Percentiles rank a stretch among this genome's conserved stretches.
Conservation (phyloP, 2,113 vertebrate species). For the Colossoma macropomum region DNA sequence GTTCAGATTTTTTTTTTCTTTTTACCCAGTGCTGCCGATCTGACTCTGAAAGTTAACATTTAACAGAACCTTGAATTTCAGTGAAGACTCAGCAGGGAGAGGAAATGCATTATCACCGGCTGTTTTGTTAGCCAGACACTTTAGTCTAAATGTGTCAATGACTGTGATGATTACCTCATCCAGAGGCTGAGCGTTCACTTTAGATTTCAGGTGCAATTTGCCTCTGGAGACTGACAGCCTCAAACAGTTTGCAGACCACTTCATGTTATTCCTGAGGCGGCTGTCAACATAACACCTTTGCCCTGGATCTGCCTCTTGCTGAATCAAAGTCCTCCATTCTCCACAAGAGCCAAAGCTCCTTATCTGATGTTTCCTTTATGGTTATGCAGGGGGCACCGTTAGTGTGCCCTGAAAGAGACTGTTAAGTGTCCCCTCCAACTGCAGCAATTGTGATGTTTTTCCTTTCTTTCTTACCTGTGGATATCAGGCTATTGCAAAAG, state of each 20-base stretch:
- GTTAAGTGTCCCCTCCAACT: neutral
- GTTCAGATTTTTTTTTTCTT: neutral
- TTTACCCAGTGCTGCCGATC: neutral
- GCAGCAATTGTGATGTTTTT: slow-evolving; percentile 1
- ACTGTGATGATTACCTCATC: slow-evolving; percentile 15
- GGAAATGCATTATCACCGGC: neutral
- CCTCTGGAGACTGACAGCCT: slow-evolving; percentile 9
- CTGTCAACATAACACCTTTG: slow-evolving; percentile 6
- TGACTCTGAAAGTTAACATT: neutral
- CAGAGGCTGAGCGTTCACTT: neutral
- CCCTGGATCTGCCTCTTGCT: neutral
- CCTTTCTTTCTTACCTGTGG: neutral
- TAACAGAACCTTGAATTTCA: slow-evolving; percentile 4
- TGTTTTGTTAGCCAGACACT: slow-evolving; percentile 11
- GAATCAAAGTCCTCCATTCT: slow-evolving; percentile 7
- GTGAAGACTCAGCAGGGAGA: neutral
- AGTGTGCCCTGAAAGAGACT: neutral
- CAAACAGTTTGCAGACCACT: slow-evolving; percentile 29
- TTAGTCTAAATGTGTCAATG: slow-evolving; percentile 12
- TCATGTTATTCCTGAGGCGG: neutral
- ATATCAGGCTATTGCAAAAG: neutral
- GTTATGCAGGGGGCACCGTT: neutral
- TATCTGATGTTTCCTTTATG: neutral
- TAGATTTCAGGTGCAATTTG: slow-evolving; percentile 26
- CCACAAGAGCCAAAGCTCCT: slow-evolving; percentile 19